Evolutionary conservation across 2,797 vertebrate genomes (phyloP), one percentile per base, ranked within the genome.

Genomic region (Crocodylus rhombifer): DNA sequence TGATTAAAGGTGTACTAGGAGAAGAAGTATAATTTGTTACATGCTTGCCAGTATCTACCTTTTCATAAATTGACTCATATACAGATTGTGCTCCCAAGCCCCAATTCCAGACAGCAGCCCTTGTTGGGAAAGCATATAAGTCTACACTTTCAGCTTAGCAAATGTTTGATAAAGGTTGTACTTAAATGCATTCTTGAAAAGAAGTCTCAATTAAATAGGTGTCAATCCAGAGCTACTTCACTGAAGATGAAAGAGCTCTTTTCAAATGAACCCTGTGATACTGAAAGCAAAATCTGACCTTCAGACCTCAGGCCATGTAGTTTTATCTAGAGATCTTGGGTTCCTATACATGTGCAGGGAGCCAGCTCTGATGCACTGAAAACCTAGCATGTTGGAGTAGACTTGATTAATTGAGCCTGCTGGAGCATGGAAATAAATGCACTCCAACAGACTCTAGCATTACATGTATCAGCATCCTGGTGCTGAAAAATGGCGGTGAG

Each of bases 41-140:
- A 25, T 56, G 4, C 33, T 83, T 64, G 30, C 13, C 25, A 36
- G 42, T 21, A 65, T 60, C 8, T 25, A 26, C 11, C 7, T 51
- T 75, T 65, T 65, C 20, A 6, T 16, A 4, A 51, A 2, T 4
- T 21, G 14, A 57, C 18, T 76, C 4, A 15, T 2, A 0, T 12
- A 58, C 28, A 82, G 21, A 60, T 33, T 71, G 60, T 25, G n/a
- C 69, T 61, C 10, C 60, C 51, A 84, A 9, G 36, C 7, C 60
- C 18, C 20, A 81, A 42, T 61, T 75, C 33, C 14, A 30, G 36
- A 7, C 7, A 56, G 5, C 8, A 88, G 67, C 65, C 81, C 61
- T 62, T 18, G 25, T 14, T 77, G 51, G 42, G 2, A 26, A 3
- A 78, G 25, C 28, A 51, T 77, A 25, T 2, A 81, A 55, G 25